These are phyloP conservation scores for Hirtodrosophila cameraria DNA, from an alignment of 2,888 invertebrate genomes.

Conservation along the genomic window DNA sequence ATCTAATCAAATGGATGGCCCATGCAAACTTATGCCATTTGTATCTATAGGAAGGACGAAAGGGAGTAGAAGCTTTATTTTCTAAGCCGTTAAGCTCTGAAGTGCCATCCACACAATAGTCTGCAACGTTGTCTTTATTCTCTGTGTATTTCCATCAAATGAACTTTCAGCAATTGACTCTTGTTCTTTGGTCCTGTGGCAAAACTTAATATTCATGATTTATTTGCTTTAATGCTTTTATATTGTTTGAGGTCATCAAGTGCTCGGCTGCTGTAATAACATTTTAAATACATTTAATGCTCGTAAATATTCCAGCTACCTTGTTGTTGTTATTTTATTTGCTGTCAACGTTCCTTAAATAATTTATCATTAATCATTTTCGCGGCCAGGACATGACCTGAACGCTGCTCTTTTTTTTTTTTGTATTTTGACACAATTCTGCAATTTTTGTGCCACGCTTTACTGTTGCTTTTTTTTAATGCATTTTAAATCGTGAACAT, in stretches of 20 bases:
- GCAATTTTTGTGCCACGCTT: slow-evolving; percentile 12
- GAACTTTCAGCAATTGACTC: slow-evolving; percentile 70
- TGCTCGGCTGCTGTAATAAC: slow-evolving; percentile 47
- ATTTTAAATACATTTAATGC: slow-evolving; percentile 74
- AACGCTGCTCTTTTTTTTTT: slow-evolving; percentile 17
- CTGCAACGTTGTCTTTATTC: slow-evolving; percentile 14
- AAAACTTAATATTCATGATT: slow-evolving; percentile 77
- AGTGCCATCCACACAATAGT: slow-evolving; percentile 49
- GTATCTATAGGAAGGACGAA: background rate
- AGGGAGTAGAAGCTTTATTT: slow-evolving; percentile 32
- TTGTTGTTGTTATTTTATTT: slow-evolving; percentile 32
- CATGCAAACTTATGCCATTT: slow-evolving; percentile 44
- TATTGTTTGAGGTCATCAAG: slow-evolving; percentile 52
- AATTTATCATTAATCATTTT: slow-evolving; percentile 77
- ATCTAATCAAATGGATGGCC: slow-evolving; percentile 65
- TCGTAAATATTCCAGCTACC: slow-evolving; percentile 60
- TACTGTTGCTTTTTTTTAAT: slow-evolving; percentile 56
- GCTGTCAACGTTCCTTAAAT: slow-evolving; percentile 70
- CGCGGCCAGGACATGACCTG: slow-evolving; percentile 45
- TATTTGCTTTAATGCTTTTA: slow-evolving; percentile 59
- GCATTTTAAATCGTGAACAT: slow-evolving; percentile 72
- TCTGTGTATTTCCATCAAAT: slow-evolving; percentile 32
- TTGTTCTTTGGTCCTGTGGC: slow-evolving; percentile 56
- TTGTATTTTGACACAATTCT: slow-evolving; percentile 33
- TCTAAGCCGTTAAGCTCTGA: slow-evolving; percentile 73